Conservation (phyloP, 1,140 invertebrate species). For the Coenobita brevimanus region DNA sequence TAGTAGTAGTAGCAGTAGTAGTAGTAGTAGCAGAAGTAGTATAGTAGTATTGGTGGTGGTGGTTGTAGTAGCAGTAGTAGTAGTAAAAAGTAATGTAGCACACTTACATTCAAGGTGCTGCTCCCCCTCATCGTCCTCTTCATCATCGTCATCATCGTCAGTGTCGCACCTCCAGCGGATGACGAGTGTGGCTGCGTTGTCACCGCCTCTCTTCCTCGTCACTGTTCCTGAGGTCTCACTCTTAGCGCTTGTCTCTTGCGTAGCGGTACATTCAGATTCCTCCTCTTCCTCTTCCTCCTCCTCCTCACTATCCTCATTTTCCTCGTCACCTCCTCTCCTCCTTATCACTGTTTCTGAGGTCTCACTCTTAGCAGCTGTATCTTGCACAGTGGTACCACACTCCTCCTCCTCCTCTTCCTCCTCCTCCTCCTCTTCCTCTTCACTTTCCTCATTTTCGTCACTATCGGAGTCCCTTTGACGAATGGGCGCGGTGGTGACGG, state of each 20-base stretch:
- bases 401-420: conserved; percentile 26
- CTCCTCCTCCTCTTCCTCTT: conserved; percentile 33
- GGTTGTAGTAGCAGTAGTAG: too few relatives aligned
- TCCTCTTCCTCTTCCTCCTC: conserved; percentile 1
- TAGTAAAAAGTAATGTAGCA: too few relatives aligned
- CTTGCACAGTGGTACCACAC: not conserved
- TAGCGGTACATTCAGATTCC: not conserved
- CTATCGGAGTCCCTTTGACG: not conserved
- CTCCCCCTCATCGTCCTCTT: not conserved
- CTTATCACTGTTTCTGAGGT: not conserved
- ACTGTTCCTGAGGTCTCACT: not conserved
- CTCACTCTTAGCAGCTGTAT: not conserved
- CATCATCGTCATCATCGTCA: conserved; percentile 3
- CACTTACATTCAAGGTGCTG: not conserved
- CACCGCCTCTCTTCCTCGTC: not conserved
- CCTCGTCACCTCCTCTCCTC: not conserved
- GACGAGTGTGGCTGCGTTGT: too few relatives aligned
- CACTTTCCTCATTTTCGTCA: not conserved
- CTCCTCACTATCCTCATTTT: not conserved
- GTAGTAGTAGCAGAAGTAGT: too few relatives aligned
- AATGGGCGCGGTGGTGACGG: not conserved
- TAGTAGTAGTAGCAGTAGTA: too few relatives aligned
- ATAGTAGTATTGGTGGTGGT: too few relatives aligned
- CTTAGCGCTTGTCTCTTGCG: not conserved
- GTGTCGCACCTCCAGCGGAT: too few relatives aligned